phyloP scores from a whole-genome alignment of 23 tunicate genomes.

The Botrylloides violaceus region DNA sequence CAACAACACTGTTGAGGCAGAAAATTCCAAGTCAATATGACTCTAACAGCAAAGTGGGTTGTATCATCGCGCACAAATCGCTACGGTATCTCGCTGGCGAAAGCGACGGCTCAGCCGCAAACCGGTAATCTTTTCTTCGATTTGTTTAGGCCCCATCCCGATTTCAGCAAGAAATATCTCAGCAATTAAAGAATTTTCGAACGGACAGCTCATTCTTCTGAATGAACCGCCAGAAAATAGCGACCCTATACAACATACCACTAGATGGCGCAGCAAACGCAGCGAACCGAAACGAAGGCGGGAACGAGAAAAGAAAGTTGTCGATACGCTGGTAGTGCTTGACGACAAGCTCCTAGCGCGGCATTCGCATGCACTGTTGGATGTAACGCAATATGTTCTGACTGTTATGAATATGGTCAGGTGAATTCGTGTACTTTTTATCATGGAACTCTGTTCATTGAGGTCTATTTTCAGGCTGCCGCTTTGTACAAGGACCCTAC shows the following conservation, averaged over 20 bases:
- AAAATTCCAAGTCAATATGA: too few species aligned
- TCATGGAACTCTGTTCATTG: background rate
- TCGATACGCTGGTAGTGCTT: slow-evolving; percentile 84
- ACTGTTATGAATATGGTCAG: slow-evolving; percentile 93
- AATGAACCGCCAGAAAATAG: background rate
- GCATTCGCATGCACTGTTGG: slow-evolving; percentile 57
- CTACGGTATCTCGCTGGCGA: too few species aligned
- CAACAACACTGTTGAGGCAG: too few species aligned
- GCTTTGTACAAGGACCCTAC: slow-evolving; percentile 61
- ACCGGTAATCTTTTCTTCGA: too few species aligned
- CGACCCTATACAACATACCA: background rate
- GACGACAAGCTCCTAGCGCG: slow-evolving; percentile 55
- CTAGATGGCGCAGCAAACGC: background rate
- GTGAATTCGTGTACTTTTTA: background rate
- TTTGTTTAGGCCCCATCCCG: slow-evolving; percentile 1
- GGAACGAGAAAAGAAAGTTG: slow-evolving; percentile 2
- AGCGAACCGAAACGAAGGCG: background rate
- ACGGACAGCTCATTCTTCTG: background rate
- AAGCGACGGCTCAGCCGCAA: too few species aligned
- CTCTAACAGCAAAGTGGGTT: too few species aligned
- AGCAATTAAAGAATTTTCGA: slow-evolving; percentile 2
- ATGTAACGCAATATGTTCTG: slow-evolving; percentile 69
- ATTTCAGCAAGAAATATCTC: background rate
- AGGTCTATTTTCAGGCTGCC: slow-evolving; percentile 36
- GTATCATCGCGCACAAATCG: too few species aligned